phyloP scores from a whole-genome alignment of 2,797 vertebrate genomes.

The Luscinia megarhynchos region DNA sequence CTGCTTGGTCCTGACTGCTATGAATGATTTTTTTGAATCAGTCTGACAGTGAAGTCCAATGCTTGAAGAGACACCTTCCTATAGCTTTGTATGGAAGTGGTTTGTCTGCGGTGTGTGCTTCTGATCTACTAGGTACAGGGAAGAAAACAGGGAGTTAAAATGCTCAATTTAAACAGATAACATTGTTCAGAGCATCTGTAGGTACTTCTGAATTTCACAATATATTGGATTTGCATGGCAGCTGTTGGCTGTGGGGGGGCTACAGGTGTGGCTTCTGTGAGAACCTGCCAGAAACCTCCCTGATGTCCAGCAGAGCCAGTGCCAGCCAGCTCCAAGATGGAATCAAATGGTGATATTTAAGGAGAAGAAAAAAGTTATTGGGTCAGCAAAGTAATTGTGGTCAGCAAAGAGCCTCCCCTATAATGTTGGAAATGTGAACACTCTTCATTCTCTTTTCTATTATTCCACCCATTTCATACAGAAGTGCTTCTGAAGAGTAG shows the following conservation, averaged over 20 bases:
- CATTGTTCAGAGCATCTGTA: background rate
- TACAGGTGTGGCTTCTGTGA: background rate
- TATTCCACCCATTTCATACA: background rate
- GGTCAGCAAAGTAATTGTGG: background rate
- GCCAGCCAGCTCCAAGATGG: background rate
- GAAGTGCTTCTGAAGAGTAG: background rate
- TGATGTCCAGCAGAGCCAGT: background rate
- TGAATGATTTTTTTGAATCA: background rate
- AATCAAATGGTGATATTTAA: background rate
- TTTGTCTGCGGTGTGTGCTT: background rate
- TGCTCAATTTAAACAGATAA: background rate
- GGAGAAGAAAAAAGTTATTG: background rate
- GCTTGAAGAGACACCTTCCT: background rate
- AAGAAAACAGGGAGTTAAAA: background rate
- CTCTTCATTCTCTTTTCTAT: background rate
- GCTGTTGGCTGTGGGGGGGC: background rate
- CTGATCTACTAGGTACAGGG: accelerated
- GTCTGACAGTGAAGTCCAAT: background rate
- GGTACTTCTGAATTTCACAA: background rate
- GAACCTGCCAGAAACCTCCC: too few species aligned
- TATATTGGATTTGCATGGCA: background rate
- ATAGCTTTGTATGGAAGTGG: background rate
- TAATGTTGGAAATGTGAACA: background rate
- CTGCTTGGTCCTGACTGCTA: background rate
- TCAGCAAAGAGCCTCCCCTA: accelerated